phyloP scores from a whole-genome alignment of 2,888 invertebrate genomes.

The Diarsia mendica region DNA sequence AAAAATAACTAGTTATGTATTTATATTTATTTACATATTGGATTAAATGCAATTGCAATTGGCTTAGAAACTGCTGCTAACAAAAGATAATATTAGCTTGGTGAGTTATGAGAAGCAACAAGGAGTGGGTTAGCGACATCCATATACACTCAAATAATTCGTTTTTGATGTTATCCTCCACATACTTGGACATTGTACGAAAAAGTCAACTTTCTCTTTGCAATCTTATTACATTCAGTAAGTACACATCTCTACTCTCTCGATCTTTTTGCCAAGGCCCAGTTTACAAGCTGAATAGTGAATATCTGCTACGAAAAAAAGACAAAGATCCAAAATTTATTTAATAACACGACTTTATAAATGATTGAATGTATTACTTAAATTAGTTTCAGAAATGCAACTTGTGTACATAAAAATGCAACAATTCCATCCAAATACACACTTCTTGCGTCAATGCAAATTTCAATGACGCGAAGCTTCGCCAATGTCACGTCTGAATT shows the following conservation, averaged over 20 bases:
- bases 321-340: slow-evolving; percentile 17
- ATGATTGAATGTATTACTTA: slow-evolving; percentile 33
- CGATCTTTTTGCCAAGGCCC: neutral
- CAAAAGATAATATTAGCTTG: slow-evolving; percentile 57
- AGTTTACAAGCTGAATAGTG: slow-evolving; percentile 39
- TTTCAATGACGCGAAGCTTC: neutral
- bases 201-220: slow-evolving; percentile 33
- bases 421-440: slow-evolving; percentile 8
- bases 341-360: slow-evolving; percentile 26
- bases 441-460: slow-evolving; percentile 27
- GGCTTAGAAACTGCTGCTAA: slow-evolving; percentile 58
- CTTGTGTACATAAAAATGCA: slow-evolving; percentile 43
- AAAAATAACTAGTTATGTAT: slow-evolving; percentile 66
- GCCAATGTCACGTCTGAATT: slow-evolving; percentile 12
- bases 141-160: neutral
- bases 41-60: slow-evolving; percentile 78
- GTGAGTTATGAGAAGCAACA: slow-evolving; percentile 59
- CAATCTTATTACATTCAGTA: slow-evolving; percentile 33
- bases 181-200: slow-evolving; percentile 31
- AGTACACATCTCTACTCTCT: slow-evolving; percentile 28
- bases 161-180: slow-evolving; percentile 13
- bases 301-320: slow-evolving; percentile 25
- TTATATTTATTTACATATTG: slow-evolving; percentile 73
- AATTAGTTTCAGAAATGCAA: slow-evolving; percentile 45
- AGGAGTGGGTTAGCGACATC: slow-evolving; percentile 27